Evolutionary conservation across 1,140 invertebrate species (phyloP), one percentile per base, ranked within the genome.

Genomic region (Anastatus disparis): DNA sequence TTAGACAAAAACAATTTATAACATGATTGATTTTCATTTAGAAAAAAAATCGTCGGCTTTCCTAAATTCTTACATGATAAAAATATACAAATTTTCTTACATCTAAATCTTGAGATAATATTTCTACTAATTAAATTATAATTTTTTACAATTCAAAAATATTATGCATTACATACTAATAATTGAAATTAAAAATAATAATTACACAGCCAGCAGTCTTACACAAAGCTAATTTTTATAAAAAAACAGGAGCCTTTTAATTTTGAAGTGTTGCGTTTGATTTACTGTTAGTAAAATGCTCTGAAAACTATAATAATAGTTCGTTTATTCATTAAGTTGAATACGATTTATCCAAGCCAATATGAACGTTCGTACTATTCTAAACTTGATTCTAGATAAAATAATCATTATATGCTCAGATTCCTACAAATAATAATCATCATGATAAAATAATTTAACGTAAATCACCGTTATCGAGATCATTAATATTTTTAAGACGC

Each of bases 191-290:
- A n/a, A 52, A 69, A 40, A n/a, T n/a, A n/a, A n/a, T n/a, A n/a
- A 42, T 61, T 68, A 61, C 66, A 69, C 66, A 69, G 66, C 66
- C 66, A 69, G 46, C 48, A 61, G 46, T 59, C 53, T 69, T 46
- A 29, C 0, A 12, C 4, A 44, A 38, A 66, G 52, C 29, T 10
- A 17, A 10, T 55, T 52, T n/a, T n/a, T n/a, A n/a, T n/a, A n/a
- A n/a, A n/a, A n/a, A n/a, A 31, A 42, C 9, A 50, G 40, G 22
- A 26, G 7, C 6, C 20, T 55, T 55, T 13, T 13, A 29, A 13
- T 46, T 61, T 38, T 15, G 27, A 40, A 38, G 24, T 8, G 12
- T 13, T 55, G n/a, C n/a, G 17, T 40, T 55, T 22, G 12, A 66
- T 35, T 56, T 0, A 31, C 8, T 56, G 27, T 27, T 48, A 3